A percentile compares a stretch with the other conserved stretches of the same genome.
These are phyloP conservation scores for Cydia amplana DNA, from an alignment of 1,140 invertebrate species.

Conservation along the genomic window DNA sequence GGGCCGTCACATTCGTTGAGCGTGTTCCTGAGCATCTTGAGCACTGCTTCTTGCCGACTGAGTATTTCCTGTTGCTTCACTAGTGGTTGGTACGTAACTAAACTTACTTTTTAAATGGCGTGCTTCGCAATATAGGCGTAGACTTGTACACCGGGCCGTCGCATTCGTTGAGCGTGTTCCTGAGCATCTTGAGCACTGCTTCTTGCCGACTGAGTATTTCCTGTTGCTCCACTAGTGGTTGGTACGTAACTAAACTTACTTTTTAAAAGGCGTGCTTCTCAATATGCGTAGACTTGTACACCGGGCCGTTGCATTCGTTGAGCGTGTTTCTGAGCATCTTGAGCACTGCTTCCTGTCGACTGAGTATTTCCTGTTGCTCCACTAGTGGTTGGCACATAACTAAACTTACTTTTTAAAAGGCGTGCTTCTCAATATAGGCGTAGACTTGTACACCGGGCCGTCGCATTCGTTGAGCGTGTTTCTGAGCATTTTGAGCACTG, in stretches of 20 bases:
- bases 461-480: constrained; percentile 64
- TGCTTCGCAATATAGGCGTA: constrained; percentile 59
- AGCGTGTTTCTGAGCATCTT: constrained; percentile 71
- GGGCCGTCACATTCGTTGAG: constrained; percentile 61
- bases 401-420: constrained; percentile 66
- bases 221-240: constrained; percentile 82
- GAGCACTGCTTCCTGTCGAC: constrained; percentile 76
- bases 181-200: constrained; percentile 72
- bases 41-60: constrained; percentile 75
- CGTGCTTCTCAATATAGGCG: constrained; percentile 61
- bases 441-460: constrained; percentile 55
- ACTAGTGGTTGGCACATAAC: constrained; percentile 83
- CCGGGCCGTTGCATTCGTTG: constrained; percentile 58
- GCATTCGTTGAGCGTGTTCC: constrained; percentile 63
- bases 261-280: constrained; percentile 65
- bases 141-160: constrained; percentile 57
- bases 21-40: constrained; percentile 73
- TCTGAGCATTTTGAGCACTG: constrained; percentile 72
- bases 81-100: too few species aligned
- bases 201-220: constrained; percentile 81
- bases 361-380: constrained; percentile 81
- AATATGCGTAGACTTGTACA: constrained; percentile 60
- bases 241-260: constrained; percentile 77
- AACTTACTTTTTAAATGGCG: constrained; percentile 68
- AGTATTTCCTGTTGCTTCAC: too few species aligned